Evolutionary conservation across 2,113 vertebrate genomes (phyloP).

Genomic region (Neolamprologus hecqui): DNA sequence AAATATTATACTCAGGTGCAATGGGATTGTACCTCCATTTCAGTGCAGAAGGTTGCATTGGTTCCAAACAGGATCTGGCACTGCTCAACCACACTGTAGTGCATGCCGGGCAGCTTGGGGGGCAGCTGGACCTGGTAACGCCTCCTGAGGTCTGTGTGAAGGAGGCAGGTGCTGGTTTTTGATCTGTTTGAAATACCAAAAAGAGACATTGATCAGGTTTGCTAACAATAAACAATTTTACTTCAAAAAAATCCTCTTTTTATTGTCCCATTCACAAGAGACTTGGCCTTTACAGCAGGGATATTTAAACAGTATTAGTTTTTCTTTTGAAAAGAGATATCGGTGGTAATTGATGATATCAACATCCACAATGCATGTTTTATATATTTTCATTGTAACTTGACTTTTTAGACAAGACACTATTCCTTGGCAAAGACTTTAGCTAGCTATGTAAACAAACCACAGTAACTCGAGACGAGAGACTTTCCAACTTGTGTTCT

Average conservation of each 20-base stretch:
- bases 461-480: background rate
- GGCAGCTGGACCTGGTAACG: slow-evolving; percentile 77
- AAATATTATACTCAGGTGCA: background rate
- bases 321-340: background rate
- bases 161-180: slow-evolving; percentile 85
- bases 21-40: slow-evolving; percentile 84
- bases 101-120: slow-evolving; percentile 93
- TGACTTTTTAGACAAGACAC: background rate
- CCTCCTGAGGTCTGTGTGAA: slow-evolving; percentile 85
- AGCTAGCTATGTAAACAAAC: background rate
- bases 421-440: background rate
- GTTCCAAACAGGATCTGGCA: slow-evolving; percentile 96
- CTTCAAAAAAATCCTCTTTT: background rate
- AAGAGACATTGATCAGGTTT: background rate
- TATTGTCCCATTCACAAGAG: background rate
- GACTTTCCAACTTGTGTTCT: background rate
- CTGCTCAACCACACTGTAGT: slow-evolving; percentile 92
- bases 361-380: accelerated
- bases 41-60: slow-evolving; percentile 93
- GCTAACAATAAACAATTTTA: background rate
- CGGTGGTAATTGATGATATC: background rate
- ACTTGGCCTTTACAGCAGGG: background rate
- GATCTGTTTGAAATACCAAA: slow-evolving; percentile 70
- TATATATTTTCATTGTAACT: background rate
- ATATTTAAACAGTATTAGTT: background rate